Evolutionary conservation across 1,140 invertebrate species (phyloP), one percentile per base, ranked within the genome.

Genomic region (Drosophila lowei): DNA sequence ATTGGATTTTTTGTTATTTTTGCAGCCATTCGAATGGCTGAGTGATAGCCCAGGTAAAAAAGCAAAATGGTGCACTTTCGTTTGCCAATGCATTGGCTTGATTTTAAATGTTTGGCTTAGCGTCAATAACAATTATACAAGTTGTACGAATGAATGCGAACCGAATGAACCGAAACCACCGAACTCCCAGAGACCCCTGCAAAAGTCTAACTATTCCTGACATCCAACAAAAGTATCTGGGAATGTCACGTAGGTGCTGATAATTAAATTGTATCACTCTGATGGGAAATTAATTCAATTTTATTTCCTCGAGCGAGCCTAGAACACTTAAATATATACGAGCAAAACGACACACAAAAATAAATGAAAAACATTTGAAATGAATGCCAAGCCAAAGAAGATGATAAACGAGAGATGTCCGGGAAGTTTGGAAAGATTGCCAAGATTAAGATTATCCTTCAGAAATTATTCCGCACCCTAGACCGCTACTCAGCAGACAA

Each of bases 1-100:
- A 81, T 81, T 81, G 78, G 78, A 81, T 81, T 81, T 73, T 72
- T 81, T 80, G 67, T 57, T 80, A 66, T 65, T 71, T 72, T 71
- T 59, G 53, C 52, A 54, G 54, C 62, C 67, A 62, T 77, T 77
- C 48, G 54, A 52, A 58, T 48, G 47, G 53, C 23, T 4, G 23
- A 54, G 47, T 71, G 53, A 70, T 71, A 53, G 64, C 61, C 65
- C 50, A 61, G 38, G 62, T 18, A 18, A 47, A 49, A 47, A 47
- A 15, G 11, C 11, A 49, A n/a, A 34, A 15, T 46, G 28, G 46
- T 66, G 55, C 46, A 41, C 57, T 65, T 58, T 42, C 57, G 23
- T 62, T 68, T 46, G 49, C 18, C 49, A 63, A 43, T 47, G 46
- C 25, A 25, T 25, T 25, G 23, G 23, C 23, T 63, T 72, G 57